These are phyloP conservation scores for Drosophila gaucha DNA, from an alignment of 2,888 invertebrate species.

Conservation along the genomic window DNA sequence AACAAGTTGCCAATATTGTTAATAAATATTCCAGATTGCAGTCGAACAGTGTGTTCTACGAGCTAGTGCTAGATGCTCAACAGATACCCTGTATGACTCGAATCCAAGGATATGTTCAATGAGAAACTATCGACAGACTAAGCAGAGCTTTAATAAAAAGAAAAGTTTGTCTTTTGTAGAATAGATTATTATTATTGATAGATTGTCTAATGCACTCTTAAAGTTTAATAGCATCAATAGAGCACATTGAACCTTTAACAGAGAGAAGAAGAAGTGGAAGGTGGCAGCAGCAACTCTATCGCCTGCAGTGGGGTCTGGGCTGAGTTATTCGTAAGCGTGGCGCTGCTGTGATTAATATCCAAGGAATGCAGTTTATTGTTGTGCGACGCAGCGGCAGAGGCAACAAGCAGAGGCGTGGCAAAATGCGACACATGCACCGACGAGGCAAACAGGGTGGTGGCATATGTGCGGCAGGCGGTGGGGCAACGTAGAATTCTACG, in stretches of 20 bases:
- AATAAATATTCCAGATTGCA: constrained; percentile 71
- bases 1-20: constrained; percentile 61
- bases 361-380: constrained; percentile 77
- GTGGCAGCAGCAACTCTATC: constrained; percentile 9
- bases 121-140: neutral
- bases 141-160: neutral
- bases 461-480: constrained; percentile 22
- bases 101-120: neutral
- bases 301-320: constrained; percentile 24
- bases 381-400: constrained; percentile 36
- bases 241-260: constrained; percentile 5
- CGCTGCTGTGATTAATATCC: constrained; percentile 76
- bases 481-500: constrained; percentile 5
- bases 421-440: constrained; percentile 46
- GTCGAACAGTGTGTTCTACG: constrained; percentile 28
- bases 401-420: constrained; percentile 46
- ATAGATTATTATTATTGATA: too few relatives aligned
- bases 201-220: neutral
- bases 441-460: neutral
- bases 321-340: constrained; percentile 56
- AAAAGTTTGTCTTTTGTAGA: too few relatives aligned
- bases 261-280: constrained; percentile 2
- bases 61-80: constrained; percentile 27
- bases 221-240: constrained; percentile 7
- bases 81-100: constrained; percentile 42